Percentiles rank a stretch among this genome's conserved stretches.
phyloP scores from a whole-genome alignment of 2,113 vertebrate genomes.

The Tragelaphus buxtoni region DNA sequence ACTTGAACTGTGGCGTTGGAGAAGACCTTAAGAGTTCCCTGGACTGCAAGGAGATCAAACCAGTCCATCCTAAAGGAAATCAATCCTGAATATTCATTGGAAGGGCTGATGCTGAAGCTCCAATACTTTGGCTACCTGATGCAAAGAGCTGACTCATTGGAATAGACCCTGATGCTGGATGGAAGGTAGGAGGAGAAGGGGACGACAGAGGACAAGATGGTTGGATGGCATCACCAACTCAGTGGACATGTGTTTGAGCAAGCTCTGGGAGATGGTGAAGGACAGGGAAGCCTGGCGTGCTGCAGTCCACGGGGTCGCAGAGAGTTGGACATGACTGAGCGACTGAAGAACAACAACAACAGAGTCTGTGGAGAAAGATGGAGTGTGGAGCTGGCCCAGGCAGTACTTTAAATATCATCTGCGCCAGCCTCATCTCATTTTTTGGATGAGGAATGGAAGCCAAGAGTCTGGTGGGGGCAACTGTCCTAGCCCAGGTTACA shows the following conservation, averaged over 20 bases:
- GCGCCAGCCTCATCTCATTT: background rate
- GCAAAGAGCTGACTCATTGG: background rate
- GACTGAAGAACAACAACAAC: background rate
- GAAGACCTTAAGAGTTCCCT: background rate
- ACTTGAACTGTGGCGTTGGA: background rate
- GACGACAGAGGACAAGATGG: background rate
- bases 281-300: background rate
- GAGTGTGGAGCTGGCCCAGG: background rate
- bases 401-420: too few relatives aligned
- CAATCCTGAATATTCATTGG: background rate
- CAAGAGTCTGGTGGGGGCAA: background rate
- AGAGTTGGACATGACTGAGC: fast-evolving
- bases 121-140: background rate
- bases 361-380: background rate
- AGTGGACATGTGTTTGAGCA: background rate
- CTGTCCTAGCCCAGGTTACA: background rate
- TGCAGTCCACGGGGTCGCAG: fast-evolving
- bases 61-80: background rate
- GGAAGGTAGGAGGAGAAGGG: background rate
- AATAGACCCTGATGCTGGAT: background rate
- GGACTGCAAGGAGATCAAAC: background rate
- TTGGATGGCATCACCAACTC: background rate
- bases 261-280: background rate
- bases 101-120: background rate
- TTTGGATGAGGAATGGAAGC: background rate